phyloP scores from a whole-genome alignment of 1,140 invertebrate genomes.

The Heliconius eleuchia region DNA sequence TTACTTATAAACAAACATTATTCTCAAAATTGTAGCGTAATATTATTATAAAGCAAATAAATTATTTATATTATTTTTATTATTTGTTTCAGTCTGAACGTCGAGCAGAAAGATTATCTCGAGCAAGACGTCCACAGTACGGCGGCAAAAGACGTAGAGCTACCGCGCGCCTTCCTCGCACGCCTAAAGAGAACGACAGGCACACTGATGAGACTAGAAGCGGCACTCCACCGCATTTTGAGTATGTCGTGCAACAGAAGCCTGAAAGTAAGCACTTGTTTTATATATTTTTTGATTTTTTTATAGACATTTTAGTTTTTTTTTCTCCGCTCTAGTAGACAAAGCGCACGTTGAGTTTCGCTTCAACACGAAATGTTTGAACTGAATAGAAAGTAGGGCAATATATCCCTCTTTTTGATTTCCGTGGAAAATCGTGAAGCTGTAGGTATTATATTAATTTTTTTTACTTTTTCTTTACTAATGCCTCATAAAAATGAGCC shows the following conservation, averaged over 20 bases:
- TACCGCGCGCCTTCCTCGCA: slow-evolving; percentile 51
- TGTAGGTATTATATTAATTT: too few species aligned
- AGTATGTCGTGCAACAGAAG: slow-evolving; percentile 62
- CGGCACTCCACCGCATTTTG: slow-evolving; percentile 62
- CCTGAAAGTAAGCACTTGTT: slow-evolving; percentile 51
- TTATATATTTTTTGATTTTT: too few species aligned
- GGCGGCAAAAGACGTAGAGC: slow-evolving; percentile 66
- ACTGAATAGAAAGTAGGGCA: too few species aligned
- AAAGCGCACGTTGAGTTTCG: too few species aligned
- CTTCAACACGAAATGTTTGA: too few species aligned
- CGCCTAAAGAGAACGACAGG: slow-evolving; percentile 68
- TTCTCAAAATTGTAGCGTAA: not conserved
- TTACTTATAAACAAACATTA: not conserved
- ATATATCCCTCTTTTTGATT: too few species aligned
- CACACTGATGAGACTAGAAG: slow-evolving; percentile 58
- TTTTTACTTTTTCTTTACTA: too few species aligned
- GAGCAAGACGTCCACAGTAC: slow-evolving; percentile 69
- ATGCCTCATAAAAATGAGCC: too few species aligned
- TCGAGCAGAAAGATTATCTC: slow-evolving; percentile 68
- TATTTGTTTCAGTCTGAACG: slow-evolving; percentile 62
- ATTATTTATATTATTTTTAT: not conserved
- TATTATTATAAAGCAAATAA: not conserved
- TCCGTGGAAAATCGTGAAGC: too few species aligned
- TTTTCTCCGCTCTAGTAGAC: not conserved
- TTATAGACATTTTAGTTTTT: too few species aligned